A percentile compares a stretch with the other conserved stretches of the same genome.
Evolutionary conservation across 2,113 vertebrate species (phyloP).

Genomic region (Halichoerus grypus): DNA sequence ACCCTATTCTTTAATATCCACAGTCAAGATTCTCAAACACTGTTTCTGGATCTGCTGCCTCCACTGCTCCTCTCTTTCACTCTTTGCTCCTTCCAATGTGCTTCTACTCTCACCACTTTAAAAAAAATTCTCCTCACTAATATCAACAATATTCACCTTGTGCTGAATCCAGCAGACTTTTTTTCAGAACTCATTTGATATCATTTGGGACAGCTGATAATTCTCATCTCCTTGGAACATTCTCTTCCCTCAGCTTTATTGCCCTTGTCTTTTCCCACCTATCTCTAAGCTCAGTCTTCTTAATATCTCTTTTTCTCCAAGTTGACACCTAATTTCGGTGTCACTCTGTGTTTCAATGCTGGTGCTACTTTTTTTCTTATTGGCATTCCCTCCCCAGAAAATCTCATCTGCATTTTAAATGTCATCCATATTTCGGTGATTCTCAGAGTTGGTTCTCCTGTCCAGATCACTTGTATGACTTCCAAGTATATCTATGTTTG

Average conservation of each 20-base stretch:
- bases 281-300: neutral
- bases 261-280: neutral
- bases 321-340: neutral
- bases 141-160: neutral
- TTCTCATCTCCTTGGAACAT: neutral
- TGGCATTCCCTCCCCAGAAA: neutral
- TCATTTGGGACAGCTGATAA: neutral
- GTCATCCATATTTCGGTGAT: neutral
- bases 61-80: rapidly evolving
- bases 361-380: neutral
- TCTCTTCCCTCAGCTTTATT: neutral
- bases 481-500: neutral
- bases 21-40: neutral
- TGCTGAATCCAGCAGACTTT: neutral
- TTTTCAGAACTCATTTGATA: neutral
- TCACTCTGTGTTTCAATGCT: neutral
- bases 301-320: neutral
- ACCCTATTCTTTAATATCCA: neutral
- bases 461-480: neutral
- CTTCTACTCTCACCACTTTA: neutral
- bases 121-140: neutral
- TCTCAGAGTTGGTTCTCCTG: neutral
- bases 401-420: neutral
- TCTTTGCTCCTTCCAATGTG: neutral
- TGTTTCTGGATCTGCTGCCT: neutral